Conservation (phyloP, 2,888 invertebrate species). For the Suillia variegata region DNA sequence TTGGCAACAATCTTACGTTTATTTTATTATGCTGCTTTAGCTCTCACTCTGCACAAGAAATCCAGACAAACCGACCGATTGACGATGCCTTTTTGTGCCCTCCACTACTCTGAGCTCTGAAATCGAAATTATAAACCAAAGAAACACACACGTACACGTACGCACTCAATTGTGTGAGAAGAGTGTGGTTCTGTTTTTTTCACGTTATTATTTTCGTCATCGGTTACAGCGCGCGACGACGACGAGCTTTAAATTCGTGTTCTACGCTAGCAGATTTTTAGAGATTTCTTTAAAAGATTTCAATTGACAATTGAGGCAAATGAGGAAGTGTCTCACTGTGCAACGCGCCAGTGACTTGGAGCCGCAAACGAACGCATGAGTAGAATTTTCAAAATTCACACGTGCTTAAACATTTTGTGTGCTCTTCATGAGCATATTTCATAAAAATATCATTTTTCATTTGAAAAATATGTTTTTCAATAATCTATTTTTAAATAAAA, state of each 20-base stretch:
- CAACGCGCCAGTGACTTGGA: neutral
- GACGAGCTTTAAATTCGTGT: neutral
- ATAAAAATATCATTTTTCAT: too few species aligned
- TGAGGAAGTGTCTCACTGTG: slow-evolving; percentile 41
- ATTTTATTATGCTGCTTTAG: slow-evolving; percentile 24
- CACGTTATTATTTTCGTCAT: neutral
- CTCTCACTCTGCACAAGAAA: slow-evolving; percentile 17
- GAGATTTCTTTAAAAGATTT: slow-evolving; percentile 52
- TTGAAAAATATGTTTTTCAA: too few species aligned
- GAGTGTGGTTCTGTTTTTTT: too few species aligned
- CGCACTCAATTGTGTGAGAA: neutral
- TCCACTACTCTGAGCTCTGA: slow-evolving; percentile 9
- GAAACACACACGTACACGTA: too few species aligned
- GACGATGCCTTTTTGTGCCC: too few species aligned
- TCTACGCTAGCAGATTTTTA: slow-evolving; percentile 38
- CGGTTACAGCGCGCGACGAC: too few species aligned
- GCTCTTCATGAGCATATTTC: too few species aligned
- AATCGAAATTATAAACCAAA: neutral
- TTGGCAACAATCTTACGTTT: too few species aligned
- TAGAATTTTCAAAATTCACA: too few species aligned
- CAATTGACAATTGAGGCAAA: slow-evolving; percentile 54
- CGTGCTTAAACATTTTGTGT: too few species aligned
- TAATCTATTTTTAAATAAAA: too few species aligned
- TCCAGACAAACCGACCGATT: too few species aligned
- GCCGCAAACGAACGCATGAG: neutral